Conservation (phyloP, 1,140 invertebrate species). For the Caenorhabditis inopinata region DNA sequence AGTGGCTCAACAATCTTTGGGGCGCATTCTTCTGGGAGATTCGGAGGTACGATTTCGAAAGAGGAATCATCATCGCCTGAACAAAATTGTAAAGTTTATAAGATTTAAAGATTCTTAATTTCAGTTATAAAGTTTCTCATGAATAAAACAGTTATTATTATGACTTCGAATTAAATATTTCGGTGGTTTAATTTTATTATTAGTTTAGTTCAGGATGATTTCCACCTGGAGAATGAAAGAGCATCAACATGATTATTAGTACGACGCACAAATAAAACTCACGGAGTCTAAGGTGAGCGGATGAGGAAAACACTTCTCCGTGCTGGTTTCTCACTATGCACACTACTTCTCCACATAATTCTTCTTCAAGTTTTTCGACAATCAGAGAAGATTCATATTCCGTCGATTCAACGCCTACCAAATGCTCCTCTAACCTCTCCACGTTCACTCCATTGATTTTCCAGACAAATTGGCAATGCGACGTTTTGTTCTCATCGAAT, state of each 20-base stretch:
- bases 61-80: constrained; percentile 35
- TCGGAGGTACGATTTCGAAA: constrained; percentile 40
- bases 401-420: not conserved
- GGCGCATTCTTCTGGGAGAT: constrained; percentile 41
- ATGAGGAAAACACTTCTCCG: constrained; percentile 33
- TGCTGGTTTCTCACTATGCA: constrained; percentile 22
- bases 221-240: not conserved
- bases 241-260: not conserved
- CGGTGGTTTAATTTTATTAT: too few relatives aligned
- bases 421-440: not conserved
- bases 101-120: too few relatives aligned
- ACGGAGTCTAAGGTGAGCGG: constrained; percentile 29
- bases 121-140: too few relatives aligned
- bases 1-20: constrained; percentile 46
- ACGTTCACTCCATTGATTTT: constrained; percentile 48
- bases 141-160: too few relatives aligned
- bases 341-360: constrained; percentile 18
- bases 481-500: constrained; percentile 30
- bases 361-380: constrained; percentile 5
- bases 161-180: too few relatives aligned
- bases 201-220: too few relatives aligned
- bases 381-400: constrained; percentile 11
- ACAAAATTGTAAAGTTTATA: too few relatives aligned
- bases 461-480: constrained; percentile 50
- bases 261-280: not conserved